These are phyloP conservation scores for Sycophila sp. DNA, from an alignment of 1,140 invertebrate genomes.

Conservation along the genomic window DNA sequence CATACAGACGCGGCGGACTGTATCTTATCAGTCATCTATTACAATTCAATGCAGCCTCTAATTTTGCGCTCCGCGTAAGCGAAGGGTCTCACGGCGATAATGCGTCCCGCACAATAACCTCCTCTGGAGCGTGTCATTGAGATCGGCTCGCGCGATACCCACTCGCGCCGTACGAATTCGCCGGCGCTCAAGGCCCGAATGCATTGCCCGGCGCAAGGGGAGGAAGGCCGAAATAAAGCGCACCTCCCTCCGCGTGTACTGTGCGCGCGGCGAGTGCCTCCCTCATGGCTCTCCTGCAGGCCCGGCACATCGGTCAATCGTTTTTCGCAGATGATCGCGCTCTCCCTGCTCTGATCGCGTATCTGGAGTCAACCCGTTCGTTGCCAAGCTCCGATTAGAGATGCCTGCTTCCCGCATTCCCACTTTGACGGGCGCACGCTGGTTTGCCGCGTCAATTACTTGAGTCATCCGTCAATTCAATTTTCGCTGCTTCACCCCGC, in stretches of 20 bases:
- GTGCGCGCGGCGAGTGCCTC: neutral
- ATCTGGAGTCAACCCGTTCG: neutral
- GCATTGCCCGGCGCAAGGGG: constrained; percentile 19
- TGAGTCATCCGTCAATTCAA: too few species aligned
- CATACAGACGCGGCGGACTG: constrained; percentile 22
- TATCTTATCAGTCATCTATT: constrained; percentile 52
- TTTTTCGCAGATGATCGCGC: constrained; percentile 45
- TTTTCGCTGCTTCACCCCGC: too few species aligned
- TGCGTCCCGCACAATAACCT: constrained; percentile 42
- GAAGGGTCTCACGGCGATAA: constrained; percentile 52
- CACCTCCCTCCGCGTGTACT: neutral
- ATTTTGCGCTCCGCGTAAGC: constrained; percentile 47
- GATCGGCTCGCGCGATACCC: constrained; percentile 33
- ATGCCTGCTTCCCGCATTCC: neutral
- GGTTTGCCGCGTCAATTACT: too few species aligned
- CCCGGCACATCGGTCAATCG: constrained; percentile 35
- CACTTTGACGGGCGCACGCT: too few species aligned
- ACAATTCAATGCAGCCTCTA: constrained; percentile 52
- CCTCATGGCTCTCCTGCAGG: neutral
- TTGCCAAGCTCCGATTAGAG: neutral
- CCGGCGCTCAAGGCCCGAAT: constrained; percentile 27
- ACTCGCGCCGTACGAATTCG: constrained; percentile 7
- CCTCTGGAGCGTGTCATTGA: constrained; percentile 49
- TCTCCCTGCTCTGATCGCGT: constrained; percentile 6
- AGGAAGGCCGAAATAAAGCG: neutral